Base-by-base conservation (phyloP, 2,888 invertebrate genomes). In the Aspidiotus destructor region DNA sequence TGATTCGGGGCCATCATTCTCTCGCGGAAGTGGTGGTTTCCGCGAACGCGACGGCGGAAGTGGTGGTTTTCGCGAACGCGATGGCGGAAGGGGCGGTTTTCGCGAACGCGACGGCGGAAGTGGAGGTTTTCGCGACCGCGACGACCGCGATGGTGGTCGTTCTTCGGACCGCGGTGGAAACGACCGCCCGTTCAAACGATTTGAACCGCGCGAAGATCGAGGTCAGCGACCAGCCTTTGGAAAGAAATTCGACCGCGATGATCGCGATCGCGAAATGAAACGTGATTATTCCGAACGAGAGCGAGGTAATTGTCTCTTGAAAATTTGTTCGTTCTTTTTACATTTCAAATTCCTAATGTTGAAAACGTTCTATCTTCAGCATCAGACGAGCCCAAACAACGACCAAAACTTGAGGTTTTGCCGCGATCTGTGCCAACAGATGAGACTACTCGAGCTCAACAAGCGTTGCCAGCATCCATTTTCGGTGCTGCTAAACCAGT, bases 401-500 rank as follows among this genome's bases (percentile, higher is more conserved):
- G 95, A 69, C 91, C 88, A 9, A 88, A 87, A 77, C 77, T 96
- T 73, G 84, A 88, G 72, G 79, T 96, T 70, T 82, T 87, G 70
- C 93, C 93, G 10, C 84, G 95, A 61, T 86, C 90, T 60, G 67
- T 63, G 28, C 69, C 69, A 9, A 1, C 54, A 13, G 57, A 55
- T 41, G 16, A 44, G 6, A 41, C n/a, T 28, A 17, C 44, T 60
- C 8, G 62, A 68, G 63, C 69, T 70, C 41, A 70, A 41, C 16
- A 70, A 8, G 63, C 74, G 72, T 79, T 85, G 2, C 81, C 86
- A 0, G 84, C 86, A 60, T 88, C 87, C 69, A 93, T 96, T 73
- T 96, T 96, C 77, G 96, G 96, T n/a, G 87, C 85, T 42, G 96
- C 96, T 16, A 92, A 89, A 77, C 96, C 96, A 0, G 96, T 97